Conservation (phyloP, 2,797 vertebrate genomes). For the Cuniculus paca region DNA sequence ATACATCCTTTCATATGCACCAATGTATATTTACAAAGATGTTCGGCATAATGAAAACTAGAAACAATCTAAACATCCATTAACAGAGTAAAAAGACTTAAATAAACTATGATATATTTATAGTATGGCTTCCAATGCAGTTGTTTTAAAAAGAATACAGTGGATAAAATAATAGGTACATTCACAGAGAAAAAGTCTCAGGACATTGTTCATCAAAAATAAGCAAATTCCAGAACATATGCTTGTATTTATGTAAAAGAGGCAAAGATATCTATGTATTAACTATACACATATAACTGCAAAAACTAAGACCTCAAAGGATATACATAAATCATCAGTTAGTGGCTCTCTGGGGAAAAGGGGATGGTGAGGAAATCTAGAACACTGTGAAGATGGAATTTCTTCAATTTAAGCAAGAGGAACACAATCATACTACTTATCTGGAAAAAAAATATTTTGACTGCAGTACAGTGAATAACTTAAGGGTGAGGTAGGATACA, state of each 20-base stretch:
- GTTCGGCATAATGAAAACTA: slow-evolving; percentile 32
- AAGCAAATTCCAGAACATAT: slow-evolving; percentile 44
- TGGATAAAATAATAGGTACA: background rate
- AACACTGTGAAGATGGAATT: background rate
- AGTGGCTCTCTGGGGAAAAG: background rate
- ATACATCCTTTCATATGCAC: slow-evolving; percentile 17
- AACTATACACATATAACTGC: background rate
- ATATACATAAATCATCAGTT: background rate
- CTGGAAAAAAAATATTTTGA: background rate
- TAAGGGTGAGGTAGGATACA: background rate
- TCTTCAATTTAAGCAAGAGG: background rate
- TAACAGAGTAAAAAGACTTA: slow-evolving; percentile 2
- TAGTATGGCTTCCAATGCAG: background rate
- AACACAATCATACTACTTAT: background rate
- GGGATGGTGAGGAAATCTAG: background rate
- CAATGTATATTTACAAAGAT: slow-evolving; percentile 33
- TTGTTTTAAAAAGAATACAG: slow-evolving; percentile 40
- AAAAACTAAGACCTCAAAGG: slow-evolving; percentile 38
- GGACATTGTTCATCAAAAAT: slow-evolving; percentile 9
- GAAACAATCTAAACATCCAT: background rate
- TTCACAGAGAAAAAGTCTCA: background rate
- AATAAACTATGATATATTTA: background rate
- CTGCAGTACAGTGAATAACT: background rate
- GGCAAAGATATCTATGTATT: background rate
- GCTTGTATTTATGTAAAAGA: background rate